Evolutionary conservation across 2,797 vertebrate genomes (phyloP).

Genomic region (Sus cebifrons): DNA sequence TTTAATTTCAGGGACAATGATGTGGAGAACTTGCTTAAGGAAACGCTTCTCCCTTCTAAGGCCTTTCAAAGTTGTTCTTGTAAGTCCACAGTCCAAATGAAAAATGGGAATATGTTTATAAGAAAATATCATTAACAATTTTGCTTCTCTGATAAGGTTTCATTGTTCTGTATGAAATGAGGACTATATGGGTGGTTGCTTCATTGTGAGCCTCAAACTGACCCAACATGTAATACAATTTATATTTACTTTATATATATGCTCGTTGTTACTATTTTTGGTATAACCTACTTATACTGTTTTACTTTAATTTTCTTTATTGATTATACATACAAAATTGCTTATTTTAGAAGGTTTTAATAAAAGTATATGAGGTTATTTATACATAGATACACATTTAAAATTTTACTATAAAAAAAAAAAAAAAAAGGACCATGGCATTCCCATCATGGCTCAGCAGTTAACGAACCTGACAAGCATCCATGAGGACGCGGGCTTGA

Average conservation of each 20-base stretch:
- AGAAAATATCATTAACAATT: background rate
- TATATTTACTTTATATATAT: background rate
- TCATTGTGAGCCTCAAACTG: background rate
- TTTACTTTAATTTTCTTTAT: background rate
- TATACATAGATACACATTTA: background rate
- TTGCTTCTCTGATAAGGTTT: background rate
- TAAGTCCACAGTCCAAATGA: background rate
- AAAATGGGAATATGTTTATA: background rate
- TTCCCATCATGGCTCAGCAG: no score
- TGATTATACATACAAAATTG: background rate
- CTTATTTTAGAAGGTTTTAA: background rate
- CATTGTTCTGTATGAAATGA: background rate
- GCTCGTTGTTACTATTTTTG: background rate
- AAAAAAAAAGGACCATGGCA: no score
- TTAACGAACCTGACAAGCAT: no score
- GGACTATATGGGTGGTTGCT: background rate
- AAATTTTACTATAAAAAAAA: background rate
- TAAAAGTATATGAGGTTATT: background rate
- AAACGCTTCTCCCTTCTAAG: background rate
- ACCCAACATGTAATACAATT: background rate
- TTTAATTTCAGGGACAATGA: background rate
- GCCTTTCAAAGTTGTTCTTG: background rate
- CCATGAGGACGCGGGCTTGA: no score
- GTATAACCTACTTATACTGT: fast-evolving
- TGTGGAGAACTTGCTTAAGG: background rate